phyloP scores from a whole-genome alignment of 2,113 vertebrate genomes.

The Laticauda laticaudata region DNA sequence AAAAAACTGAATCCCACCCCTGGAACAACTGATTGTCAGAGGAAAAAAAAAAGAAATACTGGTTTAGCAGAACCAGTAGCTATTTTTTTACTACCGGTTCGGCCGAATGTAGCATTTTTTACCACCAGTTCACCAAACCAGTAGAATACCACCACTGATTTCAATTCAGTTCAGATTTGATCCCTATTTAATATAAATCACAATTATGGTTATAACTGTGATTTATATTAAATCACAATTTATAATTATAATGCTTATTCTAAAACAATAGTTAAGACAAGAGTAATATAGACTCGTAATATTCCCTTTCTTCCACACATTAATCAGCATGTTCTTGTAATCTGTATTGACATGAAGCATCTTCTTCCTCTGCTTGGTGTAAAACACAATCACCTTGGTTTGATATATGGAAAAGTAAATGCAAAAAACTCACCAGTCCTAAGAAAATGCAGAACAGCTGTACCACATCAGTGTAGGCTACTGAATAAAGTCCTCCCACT shows the following conservation, averaged over 20 bases:
- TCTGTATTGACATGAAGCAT: not conserved
- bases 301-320: not conserved
- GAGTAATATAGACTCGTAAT: not conserved
- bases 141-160: too few species aligned
- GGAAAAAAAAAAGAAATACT: too few species aligned
- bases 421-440: conserved; percentile 85
- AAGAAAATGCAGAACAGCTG: conserved; percentile 97
- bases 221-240: too few species aligned
- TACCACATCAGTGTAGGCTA: conserved; percentile 95
- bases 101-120: too few species aligned
- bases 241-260: not conserved
- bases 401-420: not conserved
- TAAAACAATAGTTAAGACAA: not conserved
- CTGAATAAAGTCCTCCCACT: conserved; percentile 92
- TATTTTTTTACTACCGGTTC: too few species aligned
- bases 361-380: not conserved
- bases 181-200: not conserved
- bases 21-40: too few species aligned
- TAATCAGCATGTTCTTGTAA: not conserved
- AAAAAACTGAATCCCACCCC: too few species aligned
- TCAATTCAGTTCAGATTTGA: not conserved
- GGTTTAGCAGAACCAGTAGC: too few species aligned
- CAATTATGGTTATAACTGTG: not conserved
- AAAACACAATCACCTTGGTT: not conserved
- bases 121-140: too few species aligned